phyloP scores from a whole-genome alignment of 2,113 vertebrate species.

The Marmota monax region DNA sequence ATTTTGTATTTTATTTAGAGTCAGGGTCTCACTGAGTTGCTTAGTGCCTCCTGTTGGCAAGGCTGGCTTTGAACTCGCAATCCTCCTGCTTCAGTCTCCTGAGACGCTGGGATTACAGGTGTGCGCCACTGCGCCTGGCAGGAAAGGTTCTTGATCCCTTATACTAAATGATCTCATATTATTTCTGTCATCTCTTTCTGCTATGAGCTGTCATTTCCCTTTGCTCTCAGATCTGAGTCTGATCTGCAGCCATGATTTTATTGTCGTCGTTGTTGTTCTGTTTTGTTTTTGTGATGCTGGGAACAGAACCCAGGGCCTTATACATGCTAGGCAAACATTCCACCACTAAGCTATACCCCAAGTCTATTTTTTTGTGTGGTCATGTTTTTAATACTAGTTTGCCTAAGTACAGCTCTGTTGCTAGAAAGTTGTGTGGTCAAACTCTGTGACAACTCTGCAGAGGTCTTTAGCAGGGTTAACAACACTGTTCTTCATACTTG shows the following conservation, averaged over 20 bases:
- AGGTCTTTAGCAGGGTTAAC: not conserved
- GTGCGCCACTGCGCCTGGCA: no score
- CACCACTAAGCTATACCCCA: not conserved
- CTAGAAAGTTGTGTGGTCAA: not conserved
- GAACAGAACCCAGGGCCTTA: not conserved
- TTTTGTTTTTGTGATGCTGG: not conserved
- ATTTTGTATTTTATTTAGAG: no score
- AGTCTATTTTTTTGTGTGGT: not conserved
- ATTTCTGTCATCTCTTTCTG: not conserved
- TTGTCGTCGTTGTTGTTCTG: not conserved
- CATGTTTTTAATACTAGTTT: slow-evolving; percentile 22
- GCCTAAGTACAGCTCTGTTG: not conserved
- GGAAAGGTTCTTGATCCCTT: not conserved
- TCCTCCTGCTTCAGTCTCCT: no score
- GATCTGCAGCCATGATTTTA: not conserved
- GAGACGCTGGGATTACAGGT: no score
- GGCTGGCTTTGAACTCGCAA: no score
- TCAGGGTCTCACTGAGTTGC: no score
- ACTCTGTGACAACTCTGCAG: not conserved
- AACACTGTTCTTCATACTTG: not conserved
- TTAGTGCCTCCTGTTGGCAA: no score
- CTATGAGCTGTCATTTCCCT: not conserved
- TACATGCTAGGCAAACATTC: not conserved
- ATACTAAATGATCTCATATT: not conserved
- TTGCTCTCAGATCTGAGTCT: not conserved